Base-by-base conservation (phyloP, 92 coral and sea anemone genomes). In the Umimayanthus kanabou region DNA sequence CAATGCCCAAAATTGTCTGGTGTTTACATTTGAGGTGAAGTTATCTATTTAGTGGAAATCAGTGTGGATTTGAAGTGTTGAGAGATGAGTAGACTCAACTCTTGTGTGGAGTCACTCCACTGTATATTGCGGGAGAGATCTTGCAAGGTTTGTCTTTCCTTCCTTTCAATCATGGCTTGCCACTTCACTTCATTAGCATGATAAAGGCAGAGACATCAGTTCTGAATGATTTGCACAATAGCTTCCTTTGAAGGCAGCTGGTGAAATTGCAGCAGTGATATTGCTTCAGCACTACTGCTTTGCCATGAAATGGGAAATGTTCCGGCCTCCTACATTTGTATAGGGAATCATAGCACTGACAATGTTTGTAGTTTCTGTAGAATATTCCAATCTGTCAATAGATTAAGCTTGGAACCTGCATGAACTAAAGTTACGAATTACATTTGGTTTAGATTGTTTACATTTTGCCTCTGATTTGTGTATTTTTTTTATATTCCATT, bases 1-100 rank as follows among this genome's bases (percentile, higher is more conserved):
- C 77, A 13, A 69, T 83, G 77, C 87, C 87, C 87, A 70, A 83
- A 83, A 69, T 45, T 83, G 87, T 83, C 87, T 83, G 87, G 70
- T 83, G 87, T 83, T 83, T 83, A 83, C 61, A 83, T 43, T 25
- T 30, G 43, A 23, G 55, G 70, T 29, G 49, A 83, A 70, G 67
- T 83, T 83, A 72, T 83, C 87, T 69, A 70, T 83, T 71, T 69
- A 83, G 29, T 82, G 76, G 57, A 49, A 82, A 43, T 82, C 86
- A 82, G 77, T 83, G 87, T 83, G 78, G 87, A 69, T 70, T 83
- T 70, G 77, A 23, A 83, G 77, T 70, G 77, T 69, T 83, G 87
- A 83, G 87, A 28, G 65, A 83, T 83, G 77, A 83, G 73, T 14
- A 70, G 42, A 71, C 42, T 73, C 28, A 83, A 47, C 50, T 71